Evolutionary conservation across 2,113 vertebrate genomes (phyloP).

Genomic region (Solea solea): DNA sequence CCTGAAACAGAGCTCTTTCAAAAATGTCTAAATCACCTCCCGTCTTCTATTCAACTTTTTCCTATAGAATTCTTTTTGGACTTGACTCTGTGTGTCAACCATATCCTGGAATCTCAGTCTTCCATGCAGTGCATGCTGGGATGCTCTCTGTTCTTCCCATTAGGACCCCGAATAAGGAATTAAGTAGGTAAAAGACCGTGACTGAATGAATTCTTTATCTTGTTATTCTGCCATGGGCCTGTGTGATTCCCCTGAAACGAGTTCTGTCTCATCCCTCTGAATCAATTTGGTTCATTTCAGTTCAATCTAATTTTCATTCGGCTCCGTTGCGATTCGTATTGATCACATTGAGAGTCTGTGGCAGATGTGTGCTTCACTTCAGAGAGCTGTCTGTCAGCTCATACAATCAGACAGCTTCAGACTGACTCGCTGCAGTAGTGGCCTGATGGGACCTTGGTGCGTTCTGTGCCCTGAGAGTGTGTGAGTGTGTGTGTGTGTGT

Average conservation of each 20-base stretch:
- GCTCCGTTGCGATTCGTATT: constrained; percentile 45
- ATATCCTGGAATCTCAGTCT: not conserved
- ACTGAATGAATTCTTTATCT: constrained; percentile 36
- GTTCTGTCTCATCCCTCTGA: constrained; percentile 28
- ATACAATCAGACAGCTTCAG: constrained; percentile 75
- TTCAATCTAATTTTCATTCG: constrained; percentile 59
- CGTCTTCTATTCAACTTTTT: too few relatives aligned
- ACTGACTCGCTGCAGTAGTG: constrained; percentile 75
- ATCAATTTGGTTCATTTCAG: constrained; percentile 57
- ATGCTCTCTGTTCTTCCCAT: constrained; percentile 14
- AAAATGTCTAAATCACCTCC: too few relatives aligned
- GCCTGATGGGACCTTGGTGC: constrained; percentile 31
- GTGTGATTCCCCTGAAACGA: constrained; percentile 23
- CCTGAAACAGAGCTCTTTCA: too few relatives aligned
- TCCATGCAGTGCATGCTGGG: constrained; percentile 12
- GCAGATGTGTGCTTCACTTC: constrained; percentile 78
- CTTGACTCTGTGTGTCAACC: not conserved
- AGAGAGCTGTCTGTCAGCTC: constrained; percentile 80
- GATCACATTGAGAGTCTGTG: constrained; percentile 55
- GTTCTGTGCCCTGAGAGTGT: constrained; percentile 8
- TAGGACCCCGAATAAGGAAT: constrained; percentile 30
- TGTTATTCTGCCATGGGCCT: constrained; percentile 11
- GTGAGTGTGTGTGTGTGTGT: constrained; percentile 3
- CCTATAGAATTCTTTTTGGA: not conserved
- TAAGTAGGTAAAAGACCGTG: constrained; percentile 25